Percentiles rank a stretch among this genome's conserved stretches.
Conservation (phyloP, 2,888 invertebrate species). For the Lasioglossum pauxillum region DNA sequence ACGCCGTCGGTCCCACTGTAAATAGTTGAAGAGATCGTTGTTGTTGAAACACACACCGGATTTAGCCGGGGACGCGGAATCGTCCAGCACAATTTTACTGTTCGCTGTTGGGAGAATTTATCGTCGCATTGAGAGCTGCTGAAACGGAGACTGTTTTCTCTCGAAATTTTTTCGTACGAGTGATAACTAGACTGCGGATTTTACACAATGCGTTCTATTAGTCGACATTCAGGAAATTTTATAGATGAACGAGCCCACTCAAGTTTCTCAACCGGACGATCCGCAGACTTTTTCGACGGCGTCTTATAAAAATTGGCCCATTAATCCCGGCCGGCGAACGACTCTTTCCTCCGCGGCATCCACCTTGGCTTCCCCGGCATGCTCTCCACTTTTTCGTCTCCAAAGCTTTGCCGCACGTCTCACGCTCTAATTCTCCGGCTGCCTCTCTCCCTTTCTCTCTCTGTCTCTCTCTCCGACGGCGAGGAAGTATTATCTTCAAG, state of each 20-base stretch:
- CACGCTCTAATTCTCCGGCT: conserved; percentile 17
- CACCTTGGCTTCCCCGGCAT: neutral
- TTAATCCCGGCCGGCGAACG: conserved; percentile 46
- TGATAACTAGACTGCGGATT: neutral
- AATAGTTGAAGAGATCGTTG: neutral
- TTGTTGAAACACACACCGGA: neutral
- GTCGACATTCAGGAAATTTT: neutral
- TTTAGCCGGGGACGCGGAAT: neutral
- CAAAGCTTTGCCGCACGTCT: conserved; percentile 7
- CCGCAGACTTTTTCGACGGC: neutral
- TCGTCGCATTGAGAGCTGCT: neutral
- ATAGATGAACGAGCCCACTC: too few species aligned
- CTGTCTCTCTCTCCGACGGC: neutral
- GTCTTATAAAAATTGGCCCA: conserved; percentile 19
- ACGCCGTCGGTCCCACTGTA: neutral
- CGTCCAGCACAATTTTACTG: neutral
- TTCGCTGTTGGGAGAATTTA: neutral
- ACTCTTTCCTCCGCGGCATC: conserved; percentile 31
- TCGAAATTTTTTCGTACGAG: too few species aligned
- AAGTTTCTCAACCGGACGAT: conserved; percentile 13
- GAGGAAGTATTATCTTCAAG: neutral
- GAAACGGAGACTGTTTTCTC: neutral
- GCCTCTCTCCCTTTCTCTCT: neutral
- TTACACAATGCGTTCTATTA: neutral
- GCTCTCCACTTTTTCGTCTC: conserved; percentile 27